Percentiles rank a stretch among this genome's conserved stretches.
phyloP scores from a whole-genome alignment of 2,113 vertebrate species.

The human (Homo sapiens) region GRCh38 chr15:97856001-97856500 shows the following conservation, averaged over 20 bases:
- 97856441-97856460: not conserved
- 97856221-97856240: conserved; percentile 18
- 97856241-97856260: conserved; percentile 24
- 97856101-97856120: not conserved
- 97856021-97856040: not conserved
- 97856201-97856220: conserved; percentile 44
- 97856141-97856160: conserved; percentile 32
- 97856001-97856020: not conserved
- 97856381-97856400: not conserved
- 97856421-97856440: no score
- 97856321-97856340: not conserved
- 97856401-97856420: not conserved
- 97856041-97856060: not conserved
- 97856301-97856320: not conserved
- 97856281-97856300: not conserved
- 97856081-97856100: not conserved
- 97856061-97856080: not conserved
- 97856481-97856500: not conserved
- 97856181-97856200: conserved; percentile 1
- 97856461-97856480: not conserved
- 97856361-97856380: not conserved
- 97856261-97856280: not conserved
- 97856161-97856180: conserved; percentile 1
- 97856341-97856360: not conserved
- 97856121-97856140: not conserved